phyloP scores from a whole-genome alignment of 2,888 invertebrate genomes.

The Cryptophagus acutangulus region DNA sequence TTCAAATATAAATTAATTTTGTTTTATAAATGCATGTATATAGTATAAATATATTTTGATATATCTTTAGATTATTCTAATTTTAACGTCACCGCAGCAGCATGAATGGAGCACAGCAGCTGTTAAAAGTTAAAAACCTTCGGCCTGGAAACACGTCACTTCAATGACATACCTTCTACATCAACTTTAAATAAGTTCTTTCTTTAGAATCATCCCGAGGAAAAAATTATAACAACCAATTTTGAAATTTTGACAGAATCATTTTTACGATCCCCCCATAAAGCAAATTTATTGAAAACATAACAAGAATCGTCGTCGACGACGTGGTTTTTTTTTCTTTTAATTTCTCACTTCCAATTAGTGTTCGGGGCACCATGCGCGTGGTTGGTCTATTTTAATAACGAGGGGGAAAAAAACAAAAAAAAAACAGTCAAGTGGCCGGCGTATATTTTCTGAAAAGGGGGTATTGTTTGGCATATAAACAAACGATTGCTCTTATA shows the following conservation, averaged over 20 bases:
- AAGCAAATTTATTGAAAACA: too few relatives aligned
- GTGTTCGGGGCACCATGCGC: too few relatives aligned
- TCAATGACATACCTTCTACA: slow-evolving; percentile 25
- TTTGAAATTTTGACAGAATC: background rate
- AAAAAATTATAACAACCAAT: background rate
- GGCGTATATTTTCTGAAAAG: slow-evolving; percentile 40
- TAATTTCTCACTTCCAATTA: too few relatives aligned
- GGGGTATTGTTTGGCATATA: slow-evolving; percentile 40
- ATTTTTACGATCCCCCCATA: too few relatives aligned
- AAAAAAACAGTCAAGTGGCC: slow-evolving; percentile 36
- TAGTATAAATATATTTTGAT: slow-evolving; percentile 1
- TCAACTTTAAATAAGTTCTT: slow-evolving; percentile 23
- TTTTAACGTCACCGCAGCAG: slow-evolving; percentile 25
- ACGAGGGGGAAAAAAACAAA: slow-evolving; percentile 15
- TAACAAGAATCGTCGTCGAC: too few relatives aligned
- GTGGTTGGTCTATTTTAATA: slow-evolving; percentile 26
- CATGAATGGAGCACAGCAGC: slow-evolving; percentile 36
- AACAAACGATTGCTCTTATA: slow-evolving; percentile 43
- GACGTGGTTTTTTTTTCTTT: too few relatives aligned
- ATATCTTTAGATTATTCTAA: slow-evolving; percentile 22
- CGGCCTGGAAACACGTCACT: slow-evolving; percentile 27
- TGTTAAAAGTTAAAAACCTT: slow-evolving; percentile 33
- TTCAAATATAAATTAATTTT: background rate
- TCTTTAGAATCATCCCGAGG: too few relatives aligned
- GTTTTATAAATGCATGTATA: background rate